Percentiles rank a stretch among this genome's conserved stretches.
phyloP scores from a whole-genome alignment of 1,140 invertebrate species.

The Ridgeia piscesae region DNA sequence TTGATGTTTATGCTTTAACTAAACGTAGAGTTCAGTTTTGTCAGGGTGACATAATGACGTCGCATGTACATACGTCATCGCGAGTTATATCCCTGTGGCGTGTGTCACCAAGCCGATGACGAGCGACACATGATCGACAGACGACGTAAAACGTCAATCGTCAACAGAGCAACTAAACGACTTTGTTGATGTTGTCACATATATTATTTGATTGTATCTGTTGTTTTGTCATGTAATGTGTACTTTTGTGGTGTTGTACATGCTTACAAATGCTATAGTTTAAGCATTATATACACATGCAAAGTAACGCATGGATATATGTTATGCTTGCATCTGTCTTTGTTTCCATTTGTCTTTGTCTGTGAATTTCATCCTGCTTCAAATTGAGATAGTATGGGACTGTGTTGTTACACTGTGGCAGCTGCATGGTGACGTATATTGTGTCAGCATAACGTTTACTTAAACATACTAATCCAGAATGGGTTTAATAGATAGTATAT shows the following conservation, averaged over 20 bases:
- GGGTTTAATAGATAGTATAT: no score
- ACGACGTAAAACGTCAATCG: not conserved
- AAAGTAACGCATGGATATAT: not conserved
- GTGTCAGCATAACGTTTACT: not conserved
- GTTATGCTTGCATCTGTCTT: not conserved
- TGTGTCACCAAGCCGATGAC: not conserved
- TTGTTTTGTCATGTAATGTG: not conserved
- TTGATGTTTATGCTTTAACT: not conserved
- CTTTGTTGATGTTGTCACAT: not conserved
- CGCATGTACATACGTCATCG: not conserved
- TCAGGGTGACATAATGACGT: not conserved
- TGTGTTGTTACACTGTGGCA: not conserved
- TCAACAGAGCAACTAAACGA: not conserved
- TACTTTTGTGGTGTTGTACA: not conserved
- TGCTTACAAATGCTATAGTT: not conserved
- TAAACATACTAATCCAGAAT: not conserved
- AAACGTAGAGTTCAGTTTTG: not conserved
- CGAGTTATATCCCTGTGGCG: not conserved
- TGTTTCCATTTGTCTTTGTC: not conserved
- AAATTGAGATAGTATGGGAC: not conserved
- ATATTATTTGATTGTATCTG: not conserved
- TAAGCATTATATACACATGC: not conserved
- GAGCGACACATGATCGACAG: no score
- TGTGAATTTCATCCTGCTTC: no score
- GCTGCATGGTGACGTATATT: not conserved